Evolutionary conservation across 2,888 invertebrate species (phyloP).

Genomic region (Eristalis pertinax): DNA sequence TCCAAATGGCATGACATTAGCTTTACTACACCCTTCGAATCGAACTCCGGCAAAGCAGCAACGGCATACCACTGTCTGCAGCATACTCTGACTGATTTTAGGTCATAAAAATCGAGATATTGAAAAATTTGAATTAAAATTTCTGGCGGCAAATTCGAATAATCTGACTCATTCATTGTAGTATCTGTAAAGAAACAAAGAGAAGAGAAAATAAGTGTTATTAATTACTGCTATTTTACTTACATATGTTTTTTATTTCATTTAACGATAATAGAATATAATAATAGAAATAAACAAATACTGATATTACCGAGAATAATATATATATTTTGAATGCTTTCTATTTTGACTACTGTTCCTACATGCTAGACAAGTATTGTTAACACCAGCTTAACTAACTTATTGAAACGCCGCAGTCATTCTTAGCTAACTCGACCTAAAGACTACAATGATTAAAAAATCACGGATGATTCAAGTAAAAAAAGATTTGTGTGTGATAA

Average conservation of each 20-base stretch:
- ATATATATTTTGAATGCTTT: too few species aligned
- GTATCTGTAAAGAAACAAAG: constrained; percentile 23
- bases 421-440: too few species aligned
- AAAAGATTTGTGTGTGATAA: too few species aligned
- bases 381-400: too few species aligned
- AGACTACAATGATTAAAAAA: too few species aligned
- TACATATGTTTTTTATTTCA: not conserved
- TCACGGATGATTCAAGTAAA: too few species aligned
- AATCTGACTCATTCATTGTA: constrained; percentile 4
- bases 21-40: constrained; percentile 41
- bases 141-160: constrained; percentile 75
- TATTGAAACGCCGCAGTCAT: too few species aligned
- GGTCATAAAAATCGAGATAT: constrained; percentile 75
- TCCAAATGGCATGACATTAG: constrained; percentile 29
- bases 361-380: too few species aligned
- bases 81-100: constrained; percentile 75
- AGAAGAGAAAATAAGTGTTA: not conserved
- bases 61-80: constrained; percentile 76
- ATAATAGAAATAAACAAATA: too few species aligned
- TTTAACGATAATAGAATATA: too few species aligned
- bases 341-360: too few species aligned
- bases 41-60: constrained; percentile 74
- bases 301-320: too few species aligned
- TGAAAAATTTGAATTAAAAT: constrained; percentile 76
- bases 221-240: not conserved